These are phyloP conservation scores for Ophthalmolycus amberensis DNA, from an alignment of 2,113 vertebrate species.

Conservation along the genomic window DNA sequence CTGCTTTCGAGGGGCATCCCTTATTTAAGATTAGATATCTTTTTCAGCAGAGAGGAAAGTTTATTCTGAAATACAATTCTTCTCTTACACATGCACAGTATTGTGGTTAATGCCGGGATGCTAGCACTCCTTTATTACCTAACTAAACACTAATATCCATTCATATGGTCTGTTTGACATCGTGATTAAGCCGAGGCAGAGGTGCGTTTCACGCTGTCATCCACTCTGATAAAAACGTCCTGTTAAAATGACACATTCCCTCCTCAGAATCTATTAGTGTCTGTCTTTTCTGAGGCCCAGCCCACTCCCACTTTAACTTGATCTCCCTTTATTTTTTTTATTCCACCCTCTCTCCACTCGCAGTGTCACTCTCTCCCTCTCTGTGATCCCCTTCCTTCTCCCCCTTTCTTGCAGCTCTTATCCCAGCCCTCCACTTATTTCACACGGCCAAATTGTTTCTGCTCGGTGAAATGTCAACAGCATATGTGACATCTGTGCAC, in stretches of 20 bases:
- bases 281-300: slow-evolving; percentile 61
- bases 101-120: background rate
- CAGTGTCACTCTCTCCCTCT: slow-evolving; percentile 16
- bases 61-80: background rate
- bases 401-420: slow-evolving; percentile 21
- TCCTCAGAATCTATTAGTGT: slow-evolving; percentile 69
- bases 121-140: background rate
- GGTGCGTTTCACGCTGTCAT: slow-evolving; percentile 68
- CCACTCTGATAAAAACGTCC: slow-evolving; percentile 66
- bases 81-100: background rate
- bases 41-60: background rate
- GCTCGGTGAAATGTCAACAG: slow-evolving; percentile 80
- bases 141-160: slow-evolving; percentile 2
- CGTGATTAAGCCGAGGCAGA: slow-evolving; percentile 66
- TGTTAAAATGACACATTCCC: slow-evolving; percentile 72
- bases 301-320: slow-evolving; percentile 33
- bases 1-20: too few species aligned
- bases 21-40: background rate
- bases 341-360: slow-evolving; percentile 32
- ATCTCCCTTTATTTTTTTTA: slow-evolving; percentile 29
- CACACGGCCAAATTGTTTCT: slow-evolving; percentile 74
- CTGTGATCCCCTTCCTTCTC: background rate
- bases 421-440: slow-evolving; percentile 64
- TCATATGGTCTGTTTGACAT: background rate
- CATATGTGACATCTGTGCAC: slow-evolving; percentile 75